Conservation (phyloP, 1,140 invertebrate species). For the Drosophila nikananu region DNA sequence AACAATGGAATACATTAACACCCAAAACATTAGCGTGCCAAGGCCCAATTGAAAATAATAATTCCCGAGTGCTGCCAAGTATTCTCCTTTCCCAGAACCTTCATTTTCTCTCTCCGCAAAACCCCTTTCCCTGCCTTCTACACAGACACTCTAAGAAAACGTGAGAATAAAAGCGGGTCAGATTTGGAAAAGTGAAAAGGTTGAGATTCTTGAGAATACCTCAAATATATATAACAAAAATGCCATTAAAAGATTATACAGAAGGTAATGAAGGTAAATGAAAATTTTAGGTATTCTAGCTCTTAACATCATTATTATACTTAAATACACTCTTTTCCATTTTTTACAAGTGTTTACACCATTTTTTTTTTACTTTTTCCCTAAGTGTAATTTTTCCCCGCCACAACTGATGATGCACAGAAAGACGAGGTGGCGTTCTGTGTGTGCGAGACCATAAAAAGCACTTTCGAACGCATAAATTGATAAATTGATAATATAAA, state of each 20-base stretch:
- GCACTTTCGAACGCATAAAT: slow-evolving; percentile 80
- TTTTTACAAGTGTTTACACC: background rate
- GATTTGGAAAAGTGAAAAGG: background rate
- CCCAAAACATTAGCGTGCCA: slow-evolving; percentile 61
- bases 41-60: slow-evolving; percentile 59
- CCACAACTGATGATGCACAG: slow-evolving; percentile 9
- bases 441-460: slow-evolving; percentile 67
- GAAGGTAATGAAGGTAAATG: too few species aligned
- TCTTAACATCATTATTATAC: too few species aligned
- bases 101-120: background rate
- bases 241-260: too few species aligned
- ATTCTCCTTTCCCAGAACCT: slow-evolving; percentile 4
- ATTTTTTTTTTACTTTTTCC: background rate
- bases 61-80: slow-evolving; percentile 33
- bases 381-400: background rate
- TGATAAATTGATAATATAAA: slow-evolving; percentile 83
- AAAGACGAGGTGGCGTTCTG: background rate
- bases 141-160: slow-evolving; percentile 6
- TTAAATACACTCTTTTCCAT: background rate
- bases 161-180: background rate
- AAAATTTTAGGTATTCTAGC: too few species aligned
- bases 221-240: too few species aligned
- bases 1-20: slow-evolving; percentile 49
- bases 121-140: background rate
- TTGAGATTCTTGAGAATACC: too few species aligned